Evolutionary conservation across 92 coral and sea anemone species (phyloP).

Genomic region (Porites cylindrica): DNA sequence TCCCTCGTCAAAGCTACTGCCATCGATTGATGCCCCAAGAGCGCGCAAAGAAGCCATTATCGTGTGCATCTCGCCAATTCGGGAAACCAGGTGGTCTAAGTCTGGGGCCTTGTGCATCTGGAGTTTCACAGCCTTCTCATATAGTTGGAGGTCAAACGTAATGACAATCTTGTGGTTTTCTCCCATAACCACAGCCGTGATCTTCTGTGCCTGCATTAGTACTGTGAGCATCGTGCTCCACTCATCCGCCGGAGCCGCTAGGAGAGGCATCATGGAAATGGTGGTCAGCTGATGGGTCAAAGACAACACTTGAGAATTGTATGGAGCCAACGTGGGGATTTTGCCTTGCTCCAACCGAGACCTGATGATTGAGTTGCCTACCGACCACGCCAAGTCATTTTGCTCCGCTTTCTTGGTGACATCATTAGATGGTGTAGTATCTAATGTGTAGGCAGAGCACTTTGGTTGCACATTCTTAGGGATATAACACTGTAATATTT

Average conservation of each 20-base stretch:
- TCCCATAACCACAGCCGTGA: too few species aligned
- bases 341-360: neutral
- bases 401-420: conserved; percentile 20
- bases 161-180: too few species aligned
- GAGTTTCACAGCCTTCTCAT: too few species aligned
- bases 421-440: conserved; percentile 21
- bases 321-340: conserved; percentile 14
- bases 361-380: conserved; percentile 7
- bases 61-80: too few species aligned
- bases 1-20: too few species aligned
- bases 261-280: conserved; percentile 37
- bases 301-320: conserved; percentile 16
- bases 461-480: conserved; percentile 21
- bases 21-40: too few species aligned
- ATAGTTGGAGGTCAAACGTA: too few species aligned
- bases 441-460: conserved; percentile 31
- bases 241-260: conserved; percentile 32
- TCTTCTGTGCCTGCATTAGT: too few species aligned
- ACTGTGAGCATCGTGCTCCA: conserved; percentile 43
- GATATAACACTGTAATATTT: conserved; percentile 16
- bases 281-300: conserved; percentile 22
- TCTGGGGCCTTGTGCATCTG: too few species aligned
- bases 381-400: conserved; percentile 47
- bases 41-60: too few species aligned
- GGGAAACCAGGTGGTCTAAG: too few species aligned